phyloP scores from a whole-genome alignment of 1,140 invertebrate genomes.

The Aphelinus atriplicis region DNA sequence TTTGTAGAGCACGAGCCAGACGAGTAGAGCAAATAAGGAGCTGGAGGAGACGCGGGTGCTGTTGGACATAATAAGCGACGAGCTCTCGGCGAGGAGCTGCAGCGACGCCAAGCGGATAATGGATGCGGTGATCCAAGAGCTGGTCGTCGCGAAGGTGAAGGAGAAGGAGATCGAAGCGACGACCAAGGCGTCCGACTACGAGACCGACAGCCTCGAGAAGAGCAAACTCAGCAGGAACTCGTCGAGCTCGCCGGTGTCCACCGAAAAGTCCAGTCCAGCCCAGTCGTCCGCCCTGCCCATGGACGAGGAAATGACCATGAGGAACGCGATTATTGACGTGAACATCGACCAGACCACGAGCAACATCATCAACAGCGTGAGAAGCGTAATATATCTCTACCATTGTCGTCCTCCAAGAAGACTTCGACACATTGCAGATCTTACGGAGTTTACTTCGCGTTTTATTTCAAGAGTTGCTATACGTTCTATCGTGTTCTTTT shows the following conservation, averaged over 20 bases:
- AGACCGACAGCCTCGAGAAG: conserved; percentile 82
- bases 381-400: too few species aligned
- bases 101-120: conserved; percentile 58
- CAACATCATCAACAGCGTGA: conserved; percentile 24
- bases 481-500: too few species aligned
- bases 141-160: conserved; percentile 61
- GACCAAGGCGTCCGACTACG: conserved; percentile 67
- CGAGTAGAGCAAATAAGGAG: neutral
- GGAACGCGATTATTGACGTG: conserved; percentile 73
- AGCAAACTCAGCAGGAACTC: conserved; percentile 64
- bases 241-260: conserved; percentile 71
- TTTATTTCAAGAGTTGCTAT: too few species aligned
- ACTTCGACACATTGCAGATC: too few species aligned
- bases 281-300: conserved; percentile 76
- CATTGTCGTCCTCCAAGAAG: too few species aligned
- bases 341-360: conserved; percentile 57
- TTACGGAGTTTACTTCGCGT: too few species aligned
- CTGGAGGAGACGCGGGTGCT: conserved; percentile 37
- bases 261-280: conserved; percentile 73
- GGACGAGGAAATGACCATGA: conserved; percentile 81
- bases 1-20: neutral
- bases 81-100: conserved; percentile 53
- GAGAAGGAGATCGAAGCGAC: conserved; percentile 48
- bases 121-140: conserved; percentile 67
- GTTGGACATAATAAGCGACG: conserved; percentile 60